Evolutionary conservation across 2,888 invertebrate species (phyloP).

Genomic region (Xylocampa areola): DNA sequence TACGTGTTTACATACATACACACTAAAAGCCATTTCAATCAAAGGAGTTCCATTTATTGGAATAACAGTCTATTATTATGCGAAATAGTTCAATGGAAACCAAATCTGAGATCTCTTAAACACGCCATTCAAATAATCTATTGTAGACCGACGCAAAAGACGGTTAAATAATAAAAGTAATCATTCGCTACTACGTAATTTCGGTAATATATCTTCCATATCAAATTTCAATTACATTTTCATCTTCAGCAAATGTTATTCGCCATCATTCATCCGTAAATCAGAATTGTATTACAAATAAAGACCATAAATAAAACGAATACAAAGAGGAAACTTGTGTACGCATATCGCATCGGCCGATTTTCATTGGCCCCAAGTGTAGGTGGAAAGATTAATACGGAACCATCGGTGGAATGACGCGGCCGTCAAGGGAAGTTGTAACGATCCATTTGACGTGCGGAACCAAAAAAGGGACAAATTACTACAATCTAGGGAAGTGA

Average conservation of each 20-base stretch:
- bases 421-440: slow-evolving; percentile 44
- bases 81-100: slow-evolving; percentile 20
- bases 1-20: slow-evolving; percentile 8
- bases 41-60: slow-evolving; percentile 7
- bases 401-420: slow-evolving; percentile 43
- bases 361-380: slow-evolving; percentile 39
- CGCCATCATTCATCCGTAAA: slow-evolving; percentile 38
- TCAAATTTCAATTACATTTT: slow-evolving; percentile 49
- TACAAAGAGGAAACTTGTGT: slow-evolving; percentile 37
- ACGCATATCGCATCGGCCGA: slow-evolving; percentile 18
- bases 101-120: slow-evolving; percentile 21
- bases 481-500: slow-evolving; percentile 48
- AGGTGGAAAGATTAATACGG: slow-evolving; percentile 50
- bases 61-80: slow-evolving; percentile 14
- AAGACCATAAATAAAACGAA: slow-evolving; percentile 51
- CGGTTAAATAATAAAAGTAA: slow-evolving; percentile 39
- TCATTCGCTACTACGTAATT: slow-evolving; percentile 33
- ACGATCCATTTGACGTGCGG: slow-evolving; percentile 41
- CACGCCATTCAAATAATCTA: slow-evolving; percentile 32
- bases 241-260: slow-evolving; percentile 38
- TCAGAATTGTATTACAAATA: slow-evolving; percentile 43
- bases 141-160: slow-evolving; percentile 21
- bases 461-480: slow-evolving; percentile 51
- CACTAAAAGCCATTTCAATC: slow-evolving; percentile 19
- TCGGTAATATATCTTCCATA: slow-evolving; percentile 40